These are phyloP conservation scores for Meandrina meandrites DNA, from an alignment of 92 coral and sea anemone genomes.

Conservation along the genomic window DNA sequence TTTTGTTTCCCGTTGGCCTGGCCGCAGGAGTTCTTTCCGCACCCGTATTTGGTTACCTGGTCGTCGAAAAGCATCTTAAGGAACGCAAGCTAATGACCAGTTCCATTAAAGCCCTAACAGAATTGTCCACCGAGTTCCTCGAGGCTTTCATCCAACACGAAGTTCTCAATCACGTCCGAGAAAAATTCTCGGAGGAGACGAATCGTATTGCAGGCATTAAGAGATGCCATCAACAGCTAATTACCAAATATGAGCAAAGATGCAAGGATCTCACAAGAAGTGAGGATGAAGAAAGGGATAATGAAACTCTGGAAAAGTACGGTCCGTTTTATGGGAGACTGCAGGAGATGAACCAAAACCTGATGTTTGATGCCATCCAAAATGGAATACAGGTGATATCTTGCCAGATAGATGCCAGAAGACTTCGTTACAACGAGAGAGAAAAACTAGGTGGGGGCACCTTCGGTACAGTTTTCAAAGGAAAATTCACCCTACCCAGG, in stretches of 20 bases:
- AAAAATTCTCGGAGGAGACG: slow-evolving; percentile 23
- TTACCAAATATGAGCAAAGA: slow-evolving; percentile 27
- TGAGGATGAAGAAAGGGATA: slow-evolving; percentile 3
- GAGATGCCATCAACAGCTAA: slow-evolving; percentile 4
- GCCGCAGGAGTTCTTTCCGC: slow-evolving; percentile 32
- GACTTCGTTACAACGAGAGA: neutral
- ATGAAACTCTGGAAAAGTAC: neutral
- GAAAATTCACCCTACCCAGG: slow-evolving; percentile 3
- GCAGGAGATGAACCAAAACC: neutral
- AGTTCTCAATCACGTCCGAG: neutral
- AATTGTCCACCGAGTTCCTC: slow-evolving; percentile 8
- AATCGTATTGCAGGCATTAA: slow-evolving; percentile 9
- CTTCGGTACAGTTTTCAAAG: slow-evolving; percentile 17
- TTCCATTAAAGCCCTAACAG: neutral
- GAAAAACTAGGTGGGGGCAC: neutral
- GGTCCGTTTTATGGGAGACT: neutral
- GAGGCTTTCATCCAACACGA: neutral
- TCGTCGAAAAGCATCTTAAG: neutral
- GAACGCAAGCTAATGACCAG: neutral
- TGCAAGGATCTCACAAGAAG: slow-evolving; percentile 26
- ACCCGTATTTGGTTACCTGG: slow-evolving; percentile 11
- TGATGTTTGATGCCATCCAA: slow-evolving; percentile 28
- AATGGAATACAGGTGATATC: slow-evolving; percentile 24
- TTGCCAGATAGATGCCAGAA: slow-evolving; percentile 3
- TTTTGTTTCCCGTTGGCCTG: slow-evolving; percentile 23